These are phyloP conservation scores for Dipodomys merriami DNA, from an alignment of 2,113 vertebrate genomes.

Conservation along the genomic window DNA sequence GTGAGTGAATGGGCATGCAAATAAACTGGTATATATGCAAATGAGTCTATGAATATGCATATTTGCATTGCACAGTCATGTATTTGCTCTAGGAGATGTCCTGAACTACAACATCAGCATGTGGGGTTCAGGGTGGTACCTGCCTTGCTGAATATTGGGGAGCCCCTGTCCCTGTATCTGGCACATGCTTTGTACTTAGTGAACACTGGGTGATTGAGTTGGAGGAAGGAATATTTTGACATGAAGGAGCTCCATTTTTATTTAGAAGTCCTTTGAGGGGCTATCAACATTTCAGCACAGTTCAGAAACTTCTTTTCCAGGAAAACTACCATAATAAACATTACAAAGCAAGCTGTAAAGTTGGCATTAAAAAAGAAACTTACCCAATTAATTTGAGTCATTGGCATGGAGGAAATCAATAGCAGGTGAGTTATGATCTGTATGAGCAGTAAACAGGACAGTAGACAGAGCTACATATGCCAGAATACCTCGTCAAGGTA, in stretches of 20 bases:
- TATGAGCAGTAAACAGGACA: not conserved
- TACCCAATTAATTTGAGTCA: not conserved
- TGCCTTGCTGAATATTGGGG: not conserved
- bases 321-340: slow-evolving; percentile 5
- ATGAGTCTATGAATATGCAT: not conserved
- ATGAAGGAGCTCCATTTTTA: not conserved
- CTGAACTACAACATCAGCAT: not conserved
- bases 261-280: not conserved
- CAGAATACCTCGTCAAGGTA: not conserved
- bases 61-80: not conserved
- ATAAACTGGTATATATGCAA: not conserved
- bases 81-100: not conserved
- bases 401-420: not conserved
- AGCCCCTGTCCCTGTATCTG: not conserved
- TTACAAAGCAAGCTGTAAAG: slow-evolving; percentile 31
- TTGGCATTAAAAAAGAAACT: not conserved
- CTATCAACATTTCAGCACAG: not conserved
- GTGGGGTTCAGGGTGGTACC: not conserved
- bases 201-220: not conserved
- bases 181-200: not conserved
- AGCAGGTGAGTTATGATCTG: not conserved
- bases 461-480: not conserved
- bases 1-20: not conserved
- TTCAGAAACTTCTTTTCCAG: slow-evolving; percentile 2
- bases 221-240: not conserved